Base-by-base conservation (phyloP, 2,888 invertebrate genomes). In the Branchipolynoe longqiensis region DNA sequence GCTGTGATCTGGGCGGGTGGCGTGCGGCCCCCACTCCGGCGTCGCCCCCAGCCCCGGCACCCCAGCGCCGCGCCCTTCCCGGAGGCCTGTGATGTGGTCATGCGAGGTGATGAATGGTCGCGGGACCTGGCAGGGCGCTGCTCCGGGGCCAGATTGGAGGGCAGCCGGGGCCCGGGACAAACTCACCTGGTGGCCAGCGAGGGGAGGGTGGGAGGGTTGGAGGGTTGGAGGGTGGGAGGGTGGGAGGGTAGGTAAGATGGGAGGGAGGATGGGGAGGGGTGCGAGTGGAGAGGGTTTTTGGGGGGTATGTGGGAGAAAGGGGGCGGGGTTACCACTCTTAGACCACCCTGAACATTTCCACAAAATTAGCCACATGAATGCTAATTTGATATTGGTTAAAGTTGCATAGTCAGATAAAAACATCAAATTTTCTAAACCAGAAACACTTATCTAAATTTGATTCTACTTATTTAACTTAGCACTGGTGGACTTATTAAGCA, bases 81-180 rank as follows among this genome's bases (percentile, higher is more conserved):
- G n/a, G n/a, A n/a, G n/a, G n/a, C 69, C 69, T 69, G 36, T 18
- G 38, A 38, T 69, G 36, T 69, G 1, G 69, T 69, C 69, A 69
- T 69, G 69, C 69, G 69, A 69, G 36, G 69, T 69, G 69, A 69
- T 69, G 69, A 69, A 69, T 69, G 69, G 69, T 22, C 36, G 69
- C 38, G 33, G 33, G n/a, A 8, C 38, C 22, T 69, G 69, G n/a
- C 69, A 38, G 22, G 38, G 36, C 33, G 38, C 18, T 33, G 36
- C 33, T 12, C 38, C 38, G 38, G 36, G 69, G 69, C 12, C 18
- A 69, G 69, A 69, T 69, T 69, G 69, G 38, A 69, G 69, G 69
- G 69, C 69, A 38, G 69, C 33, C 36, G n/a, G 28, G 69, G 36
- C 69, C 33, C 36, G 14, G 62, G 69, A 69, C 69, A 69, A 69